Conservation (phyloP, 1,140 invertebrate species). For the Metaphire vulgaris region DNA sequence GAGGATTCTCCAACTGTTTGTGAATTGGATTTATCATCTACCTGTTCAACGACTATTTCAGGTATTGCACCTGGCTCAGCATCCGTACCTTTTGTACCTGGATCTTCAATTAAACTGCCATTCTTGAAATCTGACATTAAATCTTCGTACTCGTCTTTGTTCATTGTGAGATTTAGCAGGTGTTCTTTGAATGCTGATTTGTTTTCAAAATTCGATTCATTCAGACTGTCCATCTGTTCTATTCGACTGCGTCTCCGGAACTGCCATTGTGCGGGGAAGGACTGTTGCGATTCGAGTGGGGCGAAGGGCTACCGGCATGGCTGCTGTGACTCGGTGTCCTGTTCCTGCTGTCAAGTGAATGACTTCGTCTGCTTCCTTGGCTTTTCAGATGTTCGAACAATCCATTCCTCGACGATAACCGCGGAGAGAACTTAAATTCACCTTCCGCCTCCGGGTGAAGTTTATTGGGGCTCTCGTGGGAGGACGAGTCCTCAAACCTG, state of each 20-base stretch:
- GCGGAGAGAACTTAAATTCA: not conserved
- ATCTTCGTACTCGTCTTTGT: conserved; percentile 19
- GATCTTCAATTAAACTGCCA: not conserved
- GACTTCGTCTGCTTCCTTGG: not conserved
- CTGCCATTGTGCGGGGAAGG: not conserved
- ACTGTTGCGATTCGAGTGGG: too few species aligned
- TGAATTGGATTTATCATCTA: not conserved
- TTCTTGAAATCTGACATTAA: conserved; percentile 16
- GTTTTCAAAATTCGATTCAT: conserved; percentile 11
- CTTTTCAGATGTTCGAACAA: not conserved
- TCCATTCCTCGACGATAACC: not conserved
- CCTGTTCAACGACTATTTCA: not conserved
- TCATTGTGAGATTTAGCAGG: conserved; percentile 18
- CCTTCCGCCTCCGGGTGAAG: not conserved
- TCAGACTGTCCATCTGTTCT: conserved; percentile 6
- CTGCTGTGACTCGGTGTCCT: not conserved
- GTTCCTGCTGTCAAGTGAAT: not conserved
- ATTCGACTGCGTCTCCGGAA: conserved; percentile 1
- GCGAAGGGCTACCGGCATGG: too few species aligned
- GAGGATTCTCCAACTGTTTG: not conserved
- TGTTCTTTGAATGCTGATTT: conserved; percentile 15
- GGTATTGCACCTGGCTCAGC: not conserved
- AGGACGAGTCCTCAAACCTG: not conserved
- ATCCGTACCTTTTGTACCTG: not conserved
- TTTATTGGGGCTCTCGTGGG: not conserved